These are phyloP conservation scores for Zelostemma sp. DNA, from an alignment of 1,140 invertebrate genomes.

Conservation along the genomic window DNA sequence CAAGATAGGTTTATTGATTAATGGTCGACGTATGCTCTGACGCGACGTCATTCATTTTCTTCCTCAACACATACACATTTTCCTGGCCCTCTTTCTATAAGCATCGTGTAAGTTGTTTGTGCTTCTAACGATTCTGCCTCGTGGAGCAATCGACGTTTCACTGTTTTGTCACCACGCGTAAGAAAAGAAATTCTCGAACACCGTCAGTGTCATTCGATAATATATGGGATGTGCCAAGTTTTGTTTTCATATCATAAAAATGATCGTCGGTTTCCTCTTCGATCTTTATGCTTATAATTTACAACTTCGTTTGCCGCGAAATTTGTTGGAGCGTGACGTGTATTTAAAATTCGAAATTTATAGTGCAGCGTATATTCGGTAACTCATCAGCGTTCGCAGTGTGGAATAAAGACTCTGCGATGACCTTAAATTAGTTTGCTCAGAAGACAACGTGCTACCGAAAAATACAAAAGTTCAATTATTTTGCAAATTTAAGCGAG, in stretches of 20 bases:
- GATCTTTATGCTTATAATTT: neutral
- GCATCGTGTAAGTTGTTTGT: constrained; percentile 55
- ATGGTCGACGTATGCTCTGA: constrained; percentile 40
- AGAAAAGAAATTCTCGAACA: constrained; percentile 8
- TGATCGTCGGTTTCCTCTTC: neutral
- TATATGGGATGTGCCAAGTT: neutral
- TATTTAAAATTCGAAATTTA: constrained; percentile 11
- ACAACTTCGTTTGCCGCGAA: neutral
- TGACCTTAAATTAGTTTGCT: neutral
- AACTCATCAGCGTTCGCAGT: constrained; percentile 13
- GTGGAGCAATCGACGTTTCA: constrained; percentile 22
- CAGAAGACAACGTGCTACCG: neutral
- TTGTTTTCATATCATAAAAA: neutral
- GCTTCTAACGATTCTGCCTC: constrained; percentile 21
- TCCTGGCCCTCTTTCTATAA: constrained; percentile 30
- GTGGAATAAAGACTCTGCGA: neutral
- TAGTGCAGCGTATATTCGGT: constrained; percentile 11
- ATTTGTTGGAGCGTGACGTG: neutral
- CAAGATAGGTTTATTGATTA: constrained; percentile 49
- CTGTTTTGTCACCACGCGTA: constrained; percentile 19
- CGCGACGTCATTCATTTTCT: constrained; percentile 34
- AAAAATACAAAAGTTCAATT: too few species aligned
- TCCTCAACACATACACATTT: constrained; percentile 32
- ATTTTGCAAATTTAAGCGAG: neutral
- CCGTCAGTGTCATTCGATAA: constrained; percentile 2